Conservation (phyloP, 2,888 invertebrate species). For the Phania funesta region DNA sequence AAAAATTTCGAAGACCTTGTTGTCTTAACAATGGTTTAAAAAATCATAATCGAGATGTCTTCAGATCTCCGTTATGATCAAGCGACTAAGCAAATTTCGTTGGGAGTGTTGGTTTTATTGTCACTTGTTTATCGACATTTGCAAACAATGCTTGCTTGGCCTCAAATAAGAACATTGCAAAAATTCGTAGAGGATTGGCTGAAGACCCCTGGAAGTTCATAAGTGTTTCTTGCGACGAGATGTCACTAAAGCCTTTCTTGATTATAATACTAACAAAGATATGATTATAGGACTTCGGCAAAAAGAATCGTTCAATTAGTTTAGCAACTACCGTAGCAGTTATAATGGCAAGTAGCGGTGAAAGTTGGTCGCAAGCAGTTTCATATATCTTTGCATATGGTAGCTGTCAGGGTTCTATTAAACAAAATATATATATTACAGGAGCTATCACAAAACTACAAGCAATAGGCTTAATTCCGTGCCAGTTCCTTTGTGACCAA, state of each 20-base stretch:
- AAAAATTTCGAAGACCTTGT: neutral
- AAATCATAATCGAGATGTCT: neutral
- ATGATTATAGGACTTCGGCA: neutral
- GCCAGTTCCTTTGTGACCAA: conserved; percentile 10
- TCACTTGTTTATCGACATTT: neutral
- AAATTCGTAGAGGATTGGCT: conserved; percentile 3
- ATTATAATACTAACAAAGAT: neutral
- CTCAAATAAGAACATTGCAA: neutral
- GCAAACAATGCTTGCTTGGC: neutral
- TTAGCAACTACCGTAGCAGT: no score
- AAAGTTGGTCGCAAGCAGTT: conserved; percentile 4
- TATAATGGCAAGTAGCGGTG: neutral
- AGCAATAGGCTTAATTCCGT: conserved; percentile 10
- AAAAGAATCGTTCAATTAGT: neutral
- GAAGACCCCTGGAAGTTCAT: neutral
- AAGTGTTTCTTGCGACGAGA: neutral
- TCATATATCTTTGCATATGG: neutral
- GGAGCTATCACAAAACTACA: neutral
- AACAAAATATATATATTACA: neutral
- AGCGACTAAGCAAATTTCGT: neutral
- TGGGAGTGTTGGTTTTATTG: neutral
- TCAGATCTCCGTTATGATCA: neutral
- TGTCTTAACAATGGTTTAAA: neutral
- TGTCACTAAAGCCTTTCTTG: neutral
- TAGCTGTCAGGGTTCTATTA: neutral